Evolutionary conservation across 2,888 invertebrate genomes (phyloP).

Genomic region (Nymphalis polychloros): DNA sequence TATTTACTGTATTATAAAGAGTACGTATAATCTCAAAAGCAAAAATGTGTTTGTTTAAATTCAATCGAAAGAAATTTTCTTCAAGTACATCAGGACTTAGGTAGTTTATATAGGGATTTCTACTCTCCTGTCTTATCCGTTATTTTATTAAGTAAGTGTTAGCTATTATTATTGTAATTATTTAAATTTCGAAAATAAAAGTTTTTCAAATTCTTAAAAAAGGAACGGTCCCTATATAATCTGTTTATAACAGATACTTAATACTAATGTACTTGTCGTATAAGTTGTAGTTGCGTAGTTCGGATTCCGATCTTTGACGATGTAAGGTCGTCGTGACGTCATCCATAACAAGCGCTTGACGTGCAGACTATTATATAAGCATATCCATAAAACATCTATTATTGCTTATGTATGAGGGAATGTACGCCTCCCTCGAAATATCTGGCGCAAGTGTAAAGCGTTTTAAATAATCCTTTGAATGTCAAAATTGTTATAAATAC

Average conservation of each 20-base stretch:
- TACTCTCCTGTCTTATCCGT: no score
- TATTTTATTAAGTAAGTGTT: no score
- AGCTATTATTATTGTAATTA: no score
- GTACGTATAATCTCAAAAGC: no score
- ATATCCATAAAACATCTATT: conserved; percentile 34
- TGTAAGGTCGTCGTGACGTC: conserved; percentile 37
- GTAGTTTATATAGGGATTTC: no score
- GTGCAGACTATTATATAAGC: conserved; percentile 36
- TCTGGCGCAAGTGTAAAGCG: conserved; percentile 13
- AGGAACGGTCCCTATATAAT: background rate
- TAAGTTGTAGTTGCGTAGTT: conserved; percentile 6
- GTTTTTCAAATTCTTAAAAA: background rate
- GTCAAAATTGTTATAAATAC: background rate
- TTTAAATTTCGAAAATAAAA: no score
- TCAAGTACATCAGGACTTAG: no score
- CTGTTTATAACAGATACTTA: background rate
- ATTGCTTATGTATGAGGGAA: conserved; percentile 38
- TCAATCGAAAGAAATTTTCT: no score
- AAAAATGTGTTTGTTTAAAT: no score
- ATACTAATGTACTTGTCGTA: background rate
- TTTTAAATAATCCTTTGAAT: background rate
- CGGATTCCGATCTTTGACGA: conserved; percentile 18
- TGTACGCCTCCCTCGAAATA: conserved; percentile 32
- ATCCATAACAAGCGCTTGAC: conserved; percentile 30
- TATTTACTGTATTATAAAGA: no score